Base-by-base conservation (phyloP, 30 jellyfish, hydroid and myxozoan species). In the Nemopilema nomurai region DNA sequence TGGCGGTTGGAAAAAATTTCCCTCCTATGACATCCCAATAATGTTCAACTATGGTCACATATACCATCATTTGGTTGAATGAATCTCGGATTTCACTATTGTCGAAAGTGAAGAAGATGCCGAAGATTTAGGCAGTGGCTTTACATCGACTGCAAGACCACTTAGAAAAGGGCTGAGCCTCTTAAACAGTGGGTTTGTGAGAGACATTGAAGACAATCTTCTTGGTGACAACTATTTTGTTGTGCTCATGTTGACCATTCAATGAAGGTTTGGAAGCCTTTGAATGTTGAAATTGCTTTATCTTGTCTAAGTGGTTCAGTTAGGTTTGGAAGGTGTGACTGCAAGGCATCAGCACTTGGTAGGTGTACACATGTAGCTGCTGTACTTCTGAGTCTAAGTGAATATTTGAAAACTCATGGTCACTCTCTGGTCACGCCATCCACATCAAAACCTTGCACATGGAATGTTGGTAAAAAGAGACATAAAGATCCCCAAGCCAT, bases 331-430 rank as follows among this genome's bases (percentile, higher is more conserved):
- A 82, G 49, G 71, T 82, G 91, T 66, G 52, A 52, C 73, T 82
- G 91, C 73, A 71, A 50, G 51, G 91, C 85, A 64, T 62, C 79
- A 8, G 91, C 85, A 33, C 79, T 86, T 51, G 86, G 91, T 17
- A 86, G 96, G 64, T 86, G 96, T 78, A 78, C 90, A 27, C 96
- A 89, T 68, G 52, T 89, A 29, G 86, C 93, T 74, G 94, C 97
- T 62, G 30, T 89, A 20, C 82, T 89, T 51, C 64, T 89, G 52
- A 28, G 66, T 24, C 84, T 89, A 63, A 89, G 87, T 89, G 97
- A 89, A 75, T 65, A 22, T 78, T 69, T 65, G 63, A 71, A 25
- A 25, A 51, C 71, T 30, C 77, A 77, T 74, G 81, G 80, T 64
- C 28, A 69, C 33, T 76, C 51, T 27, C 68, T 86, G 41, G 52